A percentile compares a stretch with the other conserved stretches of the same genome.
Conservation (phyloP, 1,140 invertebrate species). For the Batillaria attramentaria region DNA sequence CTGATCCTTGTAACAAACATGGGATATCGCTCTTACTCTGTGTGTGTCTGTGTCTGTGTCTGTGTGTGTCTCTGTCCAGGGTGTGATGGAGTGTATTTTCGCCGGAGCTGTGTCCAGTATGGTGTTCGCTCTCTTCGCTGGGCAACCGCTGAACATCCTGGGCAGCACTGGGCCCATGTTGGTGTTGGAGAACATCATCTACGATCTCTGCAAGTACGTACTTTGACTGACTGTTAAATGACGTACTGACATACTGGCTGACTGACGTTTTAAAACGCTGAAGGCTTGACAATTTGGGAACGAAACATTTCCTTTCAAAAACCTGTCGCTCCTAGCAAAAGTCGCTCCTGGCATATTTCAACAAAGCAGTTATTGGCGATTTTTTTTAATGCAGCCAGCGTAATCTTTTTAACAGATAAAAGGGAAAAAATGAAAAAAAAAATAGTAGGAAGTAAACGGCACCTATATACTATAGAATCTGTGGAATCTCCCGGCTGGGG, state of each 20-base stretch:
- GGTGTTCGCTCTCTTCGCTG: conserved; percentile 96
- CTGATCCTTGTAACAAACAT: no score
- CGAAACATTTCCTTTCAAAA: no score
- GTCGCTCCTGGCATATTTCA: neutral
- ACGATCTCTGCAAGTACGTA: conserved; percentile 91
- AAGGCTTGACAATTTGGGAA: no score
- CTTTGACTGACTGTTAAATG: neutral
- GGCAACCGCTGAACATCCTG: conserved; percentile 98
- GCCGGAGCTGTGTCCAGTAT: conserved; percentile 97
- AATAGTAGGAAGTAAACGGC: no score
- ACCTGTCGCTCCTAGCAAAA: no score
- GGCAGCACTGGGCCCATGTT: conserved; percentile 98
- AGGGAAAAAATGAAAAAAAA: no score
- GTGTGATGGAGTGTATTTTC: conserved; percentile 97
- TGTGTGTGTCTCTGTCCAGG: conserved; percentile 68
- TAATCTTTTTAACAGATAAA: no score
- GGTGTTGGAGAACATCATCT: conserved; percentile 92
- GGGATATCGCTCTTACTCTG: no score
- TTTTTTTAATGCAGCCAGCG: no score
- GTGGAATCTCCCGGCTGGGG: no score
- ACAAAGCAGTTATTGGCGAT: no score
- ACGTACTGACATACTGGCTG: neutral
- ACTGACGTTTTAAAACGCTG: neutral
- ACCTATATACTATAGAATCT: no score
- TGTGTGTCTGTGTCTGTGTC: neutral